Conservation (phyloP, 2,797 vertebrate genomes). For the Sternotherus odoratus region DNA sequence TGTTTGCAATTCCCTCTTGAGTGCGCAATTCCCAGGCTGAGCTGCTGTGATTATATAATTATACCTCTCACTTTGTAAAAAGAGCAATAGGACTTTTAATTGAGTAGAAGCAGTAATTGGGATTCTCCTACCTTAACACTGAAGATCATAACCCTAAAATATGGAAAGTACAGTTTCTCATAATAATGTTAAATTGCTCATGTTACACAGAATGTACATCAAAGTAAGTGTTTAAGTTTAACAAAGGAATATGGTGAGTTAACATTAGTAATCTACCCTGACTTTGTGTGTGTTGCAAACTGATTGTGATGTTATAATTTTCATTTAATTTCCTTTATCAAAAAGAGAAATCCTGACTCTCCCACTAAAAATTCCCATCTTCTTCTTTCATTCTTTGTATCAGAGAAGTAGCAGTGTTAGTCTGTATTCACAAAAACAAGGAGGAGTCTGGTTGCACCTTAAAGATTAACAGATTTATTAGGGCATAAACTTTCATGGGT, state of each 20-base stretch:
- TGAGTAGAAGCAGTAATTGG: background rate
- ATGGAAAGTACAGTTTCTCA: background rate
- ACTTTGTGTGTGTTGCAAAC: background rate
- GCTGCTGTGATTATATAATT: background rate
- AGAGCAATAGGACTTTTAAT: background rate
- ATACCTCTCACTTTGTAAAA: background rate
- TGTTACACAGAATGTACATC: accelerated
- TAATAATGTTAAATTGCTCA: background rate
- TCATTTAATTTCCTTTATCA: background rate
- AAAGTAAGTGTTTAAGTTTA: background rate
- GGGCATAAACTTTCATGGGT: too few species aligned
- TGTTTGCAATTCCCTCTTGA: accelerated
- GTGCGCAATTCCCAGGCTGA: background rate
- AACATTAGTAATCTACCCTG: background rate
- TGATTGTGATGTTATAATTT: background rate
- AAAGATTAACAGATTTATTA: too few species aligned
- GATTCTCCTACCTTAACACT: background rate
- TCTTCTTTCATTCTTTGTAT: background rate
- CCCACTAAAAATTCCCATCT: background rate
- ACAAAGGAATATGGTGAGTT: background rate
- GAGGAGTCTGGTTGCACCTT: too few species aligned
- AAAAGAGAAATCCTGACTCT: background rate
- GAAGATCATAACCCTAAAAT: accelerated
- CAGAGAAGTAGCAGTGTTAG: too few species aligned
- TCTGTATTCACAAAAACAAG: too few species aligned